phyloP scores from a whole-genome alignment of 2,888 invertebrate genomes.

The Clanis bilineata region DNA sequence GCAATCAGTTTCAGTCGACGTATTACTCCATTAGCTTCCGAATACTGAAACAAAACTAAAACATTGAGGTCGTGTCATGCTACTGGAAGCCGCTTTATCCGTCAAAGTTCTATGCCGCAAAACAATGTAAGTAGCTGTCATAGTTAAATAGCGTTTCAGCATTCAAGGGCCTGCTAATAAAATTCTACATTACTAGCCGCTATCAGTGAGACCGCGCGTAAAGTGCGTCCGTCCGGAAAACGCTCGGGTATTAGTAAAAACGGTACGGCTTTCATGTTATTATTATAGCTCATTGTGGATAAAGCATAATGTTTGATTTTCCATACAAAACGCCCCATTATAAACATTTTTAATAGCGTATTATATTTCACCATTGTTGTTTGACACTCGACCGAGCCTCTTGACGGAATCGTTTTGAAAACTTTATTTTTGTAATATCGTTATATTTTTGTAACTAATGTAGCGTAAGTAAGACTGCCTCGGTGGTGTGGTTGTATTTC shows the following conservation, averaged over 20 bases:
- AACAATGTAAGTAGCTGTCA: too few relatives aligned
- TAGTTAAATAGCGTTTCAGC: too few relatives aligned
- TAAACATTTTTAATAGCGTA: conserved; percentile 22
- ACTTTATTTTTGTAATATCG: not conserved
- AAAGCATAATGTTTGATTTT: conserved; percentile 55
- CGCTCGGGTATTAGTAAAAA: conserved; percentile 63
- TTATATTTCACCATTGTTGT: conserved; percentile 6
- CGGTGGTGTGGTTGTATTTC: too few relatives aligned
- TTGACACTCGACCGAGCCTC: not conserved
- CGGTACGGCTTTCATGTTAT: conserved; percentile 48
- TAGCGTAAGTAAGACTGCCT: too few relatives aligned
- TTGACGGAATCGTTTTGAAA: conserved; percentile 7
- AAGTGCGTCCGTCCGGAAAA: conserved; percentile 47
- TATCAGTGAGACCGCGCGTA: conserved; percentile 32
- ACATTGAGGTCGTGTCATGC: too few relatives aligned
- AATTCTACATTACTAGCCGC: conserved; percentile 33
- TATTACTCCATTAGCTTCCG: too few relatives aligned
- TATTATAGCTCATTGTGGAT: conserved; percentile 47
- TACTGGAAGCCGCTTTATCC: too few relatives aligned
- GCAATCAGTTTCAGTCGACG: too few relatives aligned
- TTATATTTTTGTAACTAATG: not conserved
- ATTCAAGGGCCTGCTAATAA: too few relatives aligned
- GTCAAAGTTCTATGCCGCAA: too few relatives aligned
- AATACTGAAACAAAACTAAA: too few relatives aligned
- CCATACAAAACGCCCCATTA: conserved; percentile 47